phyloP scores from a whole-genome alignment of 2,113 vertebrate species.

The Empidonax traillii region DNA sequence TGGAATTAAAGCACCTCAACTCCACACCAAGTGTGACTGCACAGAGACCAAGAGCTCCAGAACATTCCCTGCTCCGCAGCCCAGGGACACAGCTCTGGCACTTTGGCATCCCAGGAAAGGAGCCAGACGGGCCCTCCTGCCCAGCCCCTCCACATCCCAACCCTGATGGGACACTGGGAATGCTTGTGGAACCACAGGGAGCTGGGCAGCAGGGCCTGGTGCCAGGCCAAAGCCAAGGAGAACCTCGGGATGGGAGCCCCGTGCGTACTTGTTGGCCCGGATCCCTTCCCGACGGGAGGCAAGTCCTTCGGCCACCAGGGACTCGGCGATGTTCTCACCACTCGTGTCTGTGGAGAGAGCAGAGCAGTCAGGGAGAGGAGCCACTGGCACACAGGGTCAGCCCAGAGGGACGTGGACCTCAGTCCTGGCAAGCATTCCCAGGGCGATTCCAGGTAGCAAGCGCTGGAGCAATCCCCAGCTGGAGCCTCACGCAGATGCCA shows the following conservation, averaged over 20 bases:
- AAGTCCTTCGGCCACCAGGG: constrained; percentile 89
- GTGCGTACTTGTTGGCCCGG: constrained; percentile 89
- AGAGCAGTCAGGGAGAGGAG: not conserved
- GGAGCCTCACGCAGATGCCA: not conserved
- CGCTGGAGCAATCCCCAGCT: accelerated
- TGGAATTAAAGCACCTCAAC: accelerated
- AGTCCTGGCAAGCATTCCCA: not conserved
- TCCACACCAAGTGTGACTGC: accelerated
- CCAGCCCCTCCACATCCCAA: not conserved
- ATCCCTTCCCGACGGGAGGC: constrained; percentile 93
- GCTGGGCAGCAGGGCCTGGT: not conserved
- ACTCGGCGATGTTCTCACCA: constrained; percentile 94
- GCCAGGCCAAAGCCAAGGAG: no score
- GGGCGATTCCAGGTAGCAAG: accelerated
- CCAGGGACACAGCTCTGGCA: not conserved
- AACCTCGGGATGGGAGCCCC: accelerated
- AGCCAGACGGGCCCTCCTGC: accelerated
- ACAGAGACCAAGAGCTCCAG: not conserved
- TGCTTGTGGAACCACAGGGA: accelerated
- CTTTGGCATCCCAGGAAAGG: not conserved
- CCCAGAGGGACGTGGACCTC: no score
- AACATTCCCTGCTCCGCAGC: not conserved
- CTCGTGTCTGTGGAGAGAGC: constrained; percentile 77
- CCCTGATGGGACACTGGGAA: accelerated
- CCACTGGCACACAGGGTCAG: not conserved